Evolutionary conservation across 2,888 invertebrate species (phyloP).

Genomic region (Spodoptera picta): DNA sequence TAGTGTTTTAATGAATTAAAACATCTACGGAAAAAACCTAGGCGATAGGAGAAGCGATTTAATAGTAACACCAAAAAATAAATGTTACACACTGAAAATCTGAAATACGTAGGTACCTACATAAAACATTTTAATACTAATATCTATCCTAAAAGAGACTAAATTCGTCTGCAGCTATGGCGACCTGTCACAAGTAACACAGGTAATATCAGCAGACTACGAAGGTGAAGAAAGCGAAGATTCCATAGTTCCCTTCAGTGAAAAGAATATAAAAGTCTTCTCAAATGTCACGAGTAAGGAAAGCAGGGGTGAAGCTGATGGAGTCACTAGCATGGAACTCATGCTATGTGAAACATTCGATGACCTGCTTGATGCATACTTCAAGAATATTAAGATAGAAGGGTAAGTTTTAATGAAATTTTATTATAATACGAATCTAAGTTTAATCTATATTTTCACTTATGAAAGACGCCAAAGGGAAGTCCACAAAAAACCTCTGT

Average conservation of each 20-base stretch:
- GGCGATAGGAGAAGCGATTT: no score
- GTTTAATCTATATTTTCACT: no score
- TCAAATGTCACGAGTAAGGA: constrained; percentile 70
- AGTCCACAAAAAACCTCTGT: no score
- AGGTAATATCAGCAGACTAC: constrained; percentile 94
- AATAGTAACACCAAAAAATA: no score
- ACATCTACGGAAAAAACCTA: no score
- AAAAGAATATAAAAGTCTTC: constrained; percentile 88
- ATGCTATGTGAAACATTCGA: constrained; percentile 95
- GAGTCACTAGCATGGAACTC: constrained; percentile 96
- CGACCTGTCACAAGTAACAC: constrained; percentile 93
- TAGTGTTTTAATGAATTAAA: no score
- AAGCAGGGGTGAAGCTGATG: constrained; percentile 81
- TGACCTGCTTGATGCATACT: constrained; percentile 94
- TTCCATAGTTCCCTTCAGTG: constrained; percentile 90
- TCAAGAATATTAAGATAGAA: constrained; percentile 94
- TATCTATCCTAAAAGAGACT: neutral
- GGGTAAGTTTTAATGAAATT: constrained; percentile 81
- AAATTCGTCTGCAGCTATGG: constrained; percentile 87
- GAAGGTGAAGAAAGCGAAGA: constrained; percentile 90
- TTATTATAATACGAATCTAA: no score
- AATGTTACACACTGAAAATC: no score
- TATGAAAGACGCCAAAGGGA: no score
- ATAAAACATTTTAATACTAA: neutral
- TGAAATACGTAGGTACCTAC: no score